A percentile compares a stretch with the other conserved stretches of the same genome.
Evolutionary conservation across 2,888 invertebrate species (phyloP).

Genomic region (Drosophila pegasa): DNA sequence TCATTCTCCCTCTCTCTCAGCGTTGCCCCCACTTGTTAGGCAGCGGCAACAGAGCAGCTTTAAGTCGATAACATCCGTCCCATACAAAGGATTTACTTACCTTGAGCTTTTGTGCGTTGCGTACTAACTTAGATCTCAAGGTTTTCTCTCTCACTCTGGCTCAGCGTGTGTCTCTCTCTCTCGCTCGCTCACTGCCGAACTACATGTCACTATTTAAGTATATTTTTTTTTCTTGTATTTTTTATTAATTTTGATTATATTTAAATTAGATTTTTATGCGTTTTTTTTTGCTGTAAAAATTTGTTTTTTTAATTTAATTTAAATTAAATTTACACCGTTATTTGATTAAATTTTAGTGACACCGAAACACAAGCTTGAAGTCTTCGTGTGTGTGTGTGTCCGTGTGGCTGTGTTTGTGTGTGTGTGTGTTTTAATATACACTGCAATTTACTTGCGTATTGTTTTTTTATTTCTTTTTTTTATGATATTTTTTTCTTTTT

Average conservation of each 20-base stretch:
- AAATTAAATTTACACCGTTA: conserved; percentile 6
- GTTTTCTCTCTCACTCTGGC: conserved; percentile 21
- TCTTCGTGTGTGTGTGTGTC: conserved; percentile 30
- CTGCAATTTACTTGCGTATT: conserved; percentile 25
- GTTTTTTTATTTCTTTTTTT: conserved; percentile 28
- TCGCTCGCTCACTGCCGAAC: conserved; percentile 22
- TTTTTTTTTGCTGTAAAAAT: conserved; percentile 35
- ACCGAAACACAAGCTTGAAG: conserved; percentile 33
- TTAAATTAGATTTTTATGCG: conserved; percentile 4
- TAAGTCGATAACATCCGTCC: conserved; percentile 6
- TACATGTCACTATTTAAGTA: conserved; percentile 57
- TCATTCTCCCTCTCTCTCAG: neutral
- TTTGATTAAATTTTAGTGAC: conserved; percentile 25
- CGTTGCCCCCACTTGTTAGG: conserved; percentile 27
- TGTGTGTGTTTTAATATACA: conserved; percentile 23
- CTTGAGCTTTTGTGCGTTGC: conserved; percentile 59
- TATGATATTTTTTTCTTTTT: conserved; percentile 37
- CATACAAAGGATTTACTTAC: conserved; percentile 45
- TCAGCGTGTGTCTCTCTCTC: conserved; percentile 6
- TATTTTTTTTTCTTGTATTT: too few relatives aligned
- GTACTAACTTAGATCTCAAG: conserved; percentile 34
- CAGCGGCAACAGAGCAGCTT: conserved; percentile 36
- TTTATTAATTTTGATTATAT: conserved; percentile 6
- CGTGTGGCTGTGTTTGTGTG: conserved; percentile 13
- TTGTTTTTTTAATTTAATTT: conserved; percentile 5